Evolutionary conservation across 2,113 vertebrate species (phyloP).

Genomic region (Ailuropoda melanoleuca): DNA sequence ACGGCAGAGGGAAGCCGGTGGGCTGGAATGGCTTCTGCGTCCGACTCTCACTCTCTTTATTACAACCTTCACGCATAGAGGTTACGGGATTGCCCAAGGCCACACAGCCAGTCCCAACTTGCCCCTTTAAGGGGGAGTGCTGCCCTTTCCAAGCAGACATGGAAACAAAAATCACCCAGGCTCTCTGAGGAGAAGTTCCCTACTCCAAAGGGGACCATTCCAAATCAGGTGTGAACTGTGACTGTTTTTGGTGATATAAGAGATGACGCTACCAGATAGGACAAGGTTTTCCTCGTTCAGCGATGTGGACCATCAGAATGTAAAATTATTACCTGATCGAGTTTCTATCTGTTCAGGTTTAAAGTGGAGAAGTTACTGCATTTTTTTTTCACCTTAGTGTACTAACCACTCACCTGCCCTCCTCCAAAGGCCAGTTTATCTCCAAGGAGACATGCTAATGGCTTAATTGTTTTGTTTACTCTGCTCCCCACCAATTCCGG

Average conservation of each 20-base stretch:
- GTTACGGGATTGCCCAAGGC: not conserved
- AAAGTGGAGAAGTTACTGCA: not conserved
- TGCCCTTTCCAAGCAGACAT: not conserved
- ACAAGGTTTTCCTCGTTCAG: not conserved
- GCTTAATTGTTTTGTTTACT: conserved; percentile 68
- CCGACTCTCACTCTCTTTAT: not conserved
- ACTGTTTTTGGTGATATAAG: not conserved
- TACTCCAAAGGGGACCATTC: not conserved
- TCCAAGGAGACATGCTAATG: conserved; percentile 23
- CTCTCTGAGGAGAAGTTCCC: not conserved
- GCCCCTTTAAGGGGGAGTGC: not conserved
- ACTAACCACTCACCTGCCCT: not conserved
- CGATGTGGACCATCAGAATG: not conserved
- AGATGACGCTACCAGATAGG: not conserved
- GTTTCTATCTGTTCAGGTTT: not conserved
- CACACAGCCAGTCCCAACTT: not conserved
- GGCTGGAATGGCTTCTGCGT: not conserved
- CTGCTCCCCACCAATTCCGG: conserved; percentile 13
- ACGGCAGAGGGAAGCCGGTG: not conserved
- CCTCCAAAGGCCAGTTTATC: not conserved
- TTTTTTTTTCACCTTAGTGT: not conserved
- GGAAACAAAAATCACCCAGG: not conserved
- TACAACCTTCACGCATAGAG: not conserved
- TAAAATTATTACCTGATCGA: not conserved
- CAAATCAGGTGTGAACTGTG: not conserved